phyloP scores from a whole-genome alignment of 92 coral and sea anemone species.

The Pocillopora grandis region DNA sequence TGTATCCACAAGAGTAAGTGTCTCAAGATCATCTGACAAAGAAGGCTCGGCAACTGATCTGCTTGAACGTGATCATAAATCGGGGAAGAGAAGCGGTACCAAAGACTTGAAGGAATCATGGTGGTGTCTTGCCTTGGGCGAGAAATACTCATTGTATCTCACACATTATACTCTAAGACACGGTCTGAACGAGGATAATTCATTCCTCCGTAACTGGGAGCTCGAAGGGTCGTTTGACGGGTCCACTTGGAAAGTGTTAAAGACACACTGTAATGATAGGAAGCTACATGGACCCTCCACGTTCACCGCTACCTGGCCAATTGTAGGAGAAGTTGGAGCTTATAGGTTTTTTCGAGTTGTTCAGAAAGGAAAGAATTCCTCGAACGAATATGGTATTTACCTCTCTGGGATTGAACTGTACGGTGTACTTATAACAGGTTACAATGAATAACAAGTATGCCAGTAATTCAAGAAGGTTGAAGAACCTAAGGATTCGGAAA shows the following conservation, averaged over 20 bases:
- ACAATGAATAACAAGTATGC: neutral
- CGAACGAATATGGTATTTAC: constrained; percentile 56
- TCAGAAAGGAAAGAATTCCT: constrained; percentile 72
- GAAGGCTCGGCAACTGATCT: constrained; percentile 61
- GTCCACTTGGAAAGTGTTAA: constrained; percentile 48
- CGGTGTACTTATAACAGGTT: constrained; percentile 55
- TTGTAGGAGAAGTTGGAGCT: constrained; percentile 62
- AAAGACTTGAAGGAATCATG: constrained; percentile 55
- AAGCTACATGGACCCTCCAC: constrained; percentile 48
- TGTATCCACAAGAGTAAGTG: neutral
- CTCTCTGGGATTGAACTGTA: constrained; percentile 71
- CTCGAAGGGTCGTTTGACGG: constrained; percentile 72
- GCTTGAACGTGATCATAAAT: constrained; percentile 45
- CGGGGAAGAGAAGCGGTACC: constrained; percentile 57
- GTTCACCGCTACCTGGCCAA: constrained; percentile 61
- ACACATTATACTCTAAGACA: constrained; percentile 68
- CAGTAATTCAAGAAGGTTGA: no score
- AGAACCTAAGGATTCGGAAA: no score
- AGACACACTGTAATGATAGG: constrained; percentile 54
- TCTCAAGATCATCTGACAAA: constrained; percentile 56
- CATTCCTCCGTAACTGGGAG: constrained; percentile 67
- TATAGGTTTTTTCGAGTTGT: constrained; percentile 58
- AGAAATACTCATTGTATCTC: constrained; percentile 48
- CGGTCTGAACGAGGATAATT: constrained; percentile 62
- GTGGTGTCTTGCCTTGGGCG: constrained; percentile 74